Percentiles rank a stretch among this genome's conserved stretches.
These are phyloP conservation scores for Anneissia japonica DNA, from an alignment of 35 echinoderm and acorn worm species.

Conservation along the genomic window DNA sequence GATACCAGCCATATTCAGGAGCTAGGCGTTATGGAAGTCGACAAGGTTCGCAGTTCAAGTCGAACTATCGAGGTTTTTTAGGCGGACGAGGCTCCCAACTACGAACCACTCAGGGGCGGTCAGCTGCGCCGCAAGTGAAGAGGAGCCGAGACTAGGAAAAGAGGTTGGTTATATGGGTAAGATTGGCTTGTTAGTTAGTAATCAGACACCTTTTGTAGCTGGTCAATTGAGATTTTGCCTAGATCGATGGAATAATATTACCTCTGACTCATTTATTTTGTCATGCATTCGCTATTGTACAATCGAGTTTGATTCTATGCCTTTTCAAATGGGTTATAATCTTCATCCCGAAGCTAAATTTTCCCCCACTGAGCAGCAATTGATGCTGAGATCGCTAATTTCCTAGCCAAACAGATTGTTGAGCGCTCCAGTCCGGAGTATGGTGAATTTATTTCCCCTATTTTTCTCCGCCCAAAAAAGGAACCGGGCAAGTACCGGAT, in stretches of 20 bases:
- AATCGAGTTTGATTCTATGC: constrained; percentile 13
- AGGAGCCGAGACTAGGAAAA: background rate
- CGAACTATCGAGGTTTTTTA: background rate
- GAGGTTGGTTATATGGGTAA: background rate
- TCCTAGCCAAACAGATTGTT: constrained; percentile 5
- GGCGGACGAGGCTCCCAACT: background rate
- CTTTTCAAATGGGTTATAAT: background rate
- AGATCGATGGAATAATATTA: background rate
- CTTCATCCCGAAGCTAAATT: background rate
- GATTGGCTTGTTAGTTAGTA: background rate
- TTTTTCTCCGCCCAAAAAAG: constrained; percentile 28
- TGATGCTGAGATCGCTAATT: background rate
- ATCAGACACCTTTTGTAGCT: background rate
- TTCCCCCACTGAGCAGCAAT: background rate
- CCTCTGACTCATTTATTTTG: constrained; percentile 7
- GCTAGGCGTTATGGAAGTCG: background rate
- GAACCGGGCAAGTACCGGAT: constrained; percentile 10
- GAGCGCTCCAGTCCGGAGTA: background rate
- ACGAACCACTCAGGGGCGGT: background rate
- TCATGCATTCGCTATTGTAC: background rate
- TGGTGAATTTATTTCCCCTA: constrained; percentile 16
- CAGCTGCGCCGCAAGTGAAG: background rate
- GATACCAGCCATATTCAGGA: background rate
- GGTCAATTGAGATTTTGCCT: background rate
- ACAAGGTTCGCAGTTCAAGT: background rate